phyloP scores from a whole-genome alignment of 2,888 invertebrate genomes.

The Drosophila prolongata region DNA sequence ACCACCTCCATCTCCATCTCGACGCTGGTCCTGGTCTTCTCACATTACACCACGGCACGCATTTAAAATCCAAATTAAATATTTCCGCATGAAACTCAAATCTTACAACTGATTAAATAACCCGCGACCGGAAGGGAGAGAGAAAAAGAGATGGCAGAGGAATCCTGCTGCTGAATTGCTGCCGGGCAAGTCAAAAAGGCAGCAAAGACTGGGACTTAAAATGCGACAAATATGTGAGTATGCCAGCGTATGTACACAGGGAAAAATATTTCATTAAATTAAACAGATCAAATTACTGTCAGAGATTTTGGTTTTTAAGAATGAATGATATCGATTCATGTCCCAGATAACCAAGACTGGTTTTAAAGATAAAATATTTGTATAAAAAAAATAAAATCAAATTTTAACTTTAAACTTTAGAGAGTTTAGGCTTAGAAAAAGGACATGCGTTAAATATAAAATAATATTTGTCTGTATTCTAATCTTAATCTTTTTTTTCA shows the following conservation, averaged over 20 bases:
- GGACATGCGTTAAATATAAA: too few species aligned
- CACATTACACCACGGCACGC: constrained; percentile 70
- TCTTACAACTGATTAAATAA: constrained; percentile 79
- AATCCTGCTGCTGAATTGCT: constrained; percentile 37
- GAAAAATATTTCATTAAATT: neutral
- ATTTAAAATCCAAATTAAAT: constrained; percentile 78
- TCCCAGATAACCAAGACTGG: too few species aligned
- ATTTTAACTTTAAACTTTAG: too few species aligned
- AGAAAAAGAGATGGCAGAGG: constrained; percentile 4
- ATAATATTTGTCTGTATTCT: too few species aligned
- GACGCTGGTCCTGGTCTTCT: constrained; percentile 47
- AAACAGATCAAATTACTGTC: too few species aligned
- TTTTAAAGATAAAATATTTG: too few species aligned
- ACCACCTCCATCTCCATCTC: constrained; percentile 4
- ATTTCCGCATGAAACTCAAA: constrained; percentile 78
- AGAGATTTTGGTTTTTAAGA: too few species aligned
- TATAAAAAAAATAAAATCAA: too few species aligned
- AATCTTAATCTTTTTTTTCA: too few species aligned
- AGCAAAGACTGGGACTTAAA: constrained; percentile 55
- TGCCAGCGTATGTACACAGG: constrained; percentile 7
- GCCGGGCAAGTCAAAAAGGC: constrained; percentile 68
- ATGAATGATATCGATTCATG: too few species aligned
- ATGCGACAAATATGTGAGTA: constrained; percentile 58
- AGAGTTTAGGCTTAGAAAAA: too few species aligned
- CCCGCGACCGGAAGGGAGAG: constrained; percentile 43